Evolutionary conservation across 2,113 vertebrate genomes (phyloP), one percentile per base, ranked within the genome.

Genomic region (Miniopterus natalensis): DNA sequence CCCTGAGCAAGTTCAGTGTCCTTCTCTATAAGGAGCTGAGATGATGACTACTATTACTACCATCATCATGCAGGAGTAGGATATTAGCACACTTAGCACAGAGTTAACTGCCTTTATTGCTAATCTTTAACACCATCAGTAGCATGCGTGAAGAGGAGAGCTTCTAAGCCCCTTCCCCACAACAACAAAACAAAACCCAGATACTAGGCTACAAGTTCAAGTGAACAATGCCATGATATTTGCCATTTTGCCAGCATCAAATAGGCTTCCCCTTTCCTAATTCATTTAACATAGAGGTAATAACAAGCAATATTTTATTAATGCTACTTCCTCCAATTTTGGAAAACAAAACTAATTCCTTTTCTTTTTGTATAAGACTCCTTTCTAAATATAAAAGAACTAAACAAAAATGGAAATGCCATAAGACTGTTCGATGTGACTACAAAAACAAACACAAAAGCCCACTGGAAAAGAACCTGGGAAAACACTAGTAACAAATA

Each of bases 371-470:
- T 18, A 6, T 40, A 49, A 63, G 51, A 75, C 20, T 83, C 25
- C 36, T 94, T 74, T 86, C 63, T 86, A 92, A 96, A 95, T 66
- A 68, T 89, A 79, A 95, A 90, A 90, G 7, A 94, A n/a, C 42
- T 74, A 88, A 84, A 71, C 20, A 51, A 27, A 93, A 89, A 79
- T 68, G 45, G 15, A 86, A 92, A 81, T 83, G 31, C 49, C 47
- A 0, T 57, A 94, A 86, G 20, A 92, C 25, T 84, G 29, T 71
- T 75, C 11, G 1, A 21, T 29, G 2, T 68, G 70, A 83, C 77
- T n/a, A 88, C 29, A 93, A 94, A 95, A 90, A 18, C 47, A 78
- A 85, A 92, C 89, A 63, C 42, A 90, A 68, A 89, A 78, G 36
- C 3, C 3, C 27, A n/a, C 3, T 74, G 73, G 66, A 65, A 92